Conservation (phyloP, 2,113 vertebrate species). For the Serranochromis macrocephalus region DNA sequence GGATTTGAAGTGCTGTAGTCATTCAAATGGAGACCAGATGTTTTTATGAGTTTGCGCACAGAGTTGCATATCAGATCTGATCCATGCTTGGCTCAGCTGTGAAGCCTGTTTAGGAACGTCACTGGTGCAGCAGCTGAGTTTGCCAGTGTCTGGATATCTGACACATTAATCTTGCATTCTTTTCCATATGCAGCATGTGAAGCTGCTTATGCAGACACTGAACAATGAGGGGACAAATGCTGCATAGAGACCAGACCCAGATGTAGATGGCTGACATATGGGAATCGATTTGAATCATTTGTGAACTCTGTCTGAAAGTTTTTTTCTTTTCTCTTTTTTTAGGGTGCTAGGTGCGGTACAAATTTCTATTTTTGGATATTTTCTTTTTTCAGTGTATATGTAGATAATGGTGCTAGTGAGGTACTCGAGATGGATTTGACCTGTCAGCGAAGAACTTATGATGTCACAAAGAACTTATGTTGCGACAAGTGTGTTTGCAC, state of each 20-base stretch:
- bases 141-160: background rate
- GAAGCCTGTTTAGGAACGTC: background rate
- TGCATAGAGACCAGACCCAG: background rate
- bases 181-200: conserved; percentile 1
- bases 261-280: background rate
- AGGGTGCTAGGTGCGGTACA: background rate
- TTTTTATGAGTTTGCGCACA: background rate
- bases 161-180: conserved; percentile 26
- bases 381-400: background rate
- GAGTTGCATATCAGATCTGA: background rate
- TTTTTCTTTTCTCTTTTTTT: background rate
- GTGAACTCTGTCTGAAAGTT: background rate
- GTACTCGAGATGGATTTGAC: background rate
- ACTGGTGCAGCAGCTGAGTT: conserved; percentile 6
- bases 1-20: background rate
- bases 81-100: background rate
- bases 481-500: background rate
- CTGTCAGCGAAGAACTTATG: background rate
- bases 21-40: background rate
- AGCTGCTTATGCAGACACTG: conserved; percentile 5
- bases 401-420: background rate
- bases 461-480: background rate
- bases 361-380: background rate
- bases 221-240: background rate
- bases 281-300: background rate